Evolutionary conservation across 2,888 invertebrate species (phyloP).

Genomic region (Folsomia candida): DNA sequence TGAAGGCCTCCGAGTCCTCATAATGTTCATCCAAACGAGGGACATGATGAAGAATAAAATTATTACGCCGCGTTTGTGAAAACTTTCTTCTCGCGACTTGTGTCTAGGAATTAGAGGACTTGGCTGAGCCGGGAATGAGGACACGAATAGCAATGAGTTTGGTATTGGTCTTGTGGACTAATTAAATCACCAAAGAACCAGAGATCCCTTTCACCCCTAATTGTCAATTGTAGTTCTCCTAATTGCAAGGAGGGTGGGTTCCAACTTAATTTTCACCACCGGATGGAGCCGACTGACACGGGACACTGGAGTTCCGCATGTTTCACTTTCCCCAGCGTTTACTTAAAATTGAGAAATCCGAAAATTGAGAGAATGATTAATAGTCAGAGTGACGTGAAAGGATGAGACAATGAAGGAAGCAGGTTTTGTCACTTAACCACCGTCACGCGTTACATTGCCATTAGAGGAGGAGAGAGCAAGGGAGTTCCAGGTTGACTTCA

Average conservation of each 20-base stretch:
- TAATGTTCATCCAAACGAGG: slow-evolving; percentile 58
- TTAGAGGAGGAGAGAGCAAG: no score
- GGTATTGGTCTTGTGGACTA: neutral
- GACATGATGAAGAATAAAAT: slow-evolving; percentile 53
- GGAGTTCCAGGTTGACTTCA: neutral
- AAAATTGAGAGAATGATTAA: slow-evolving; percentile 15
- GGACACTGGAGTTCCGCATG: neutral
- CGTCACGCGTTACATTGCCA: slow-evolving; percentile 8
- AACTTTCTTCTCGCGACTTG: no score
- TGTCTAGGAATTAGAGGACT: no score
- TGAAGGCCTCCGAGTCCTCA: neutral
- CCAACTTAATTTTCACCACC: slow-evolving; percentile 4
- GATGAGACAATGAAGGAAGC: slow-evolving; percentile 15
- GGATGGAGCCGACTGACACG: slow-evolving; percentile 3
- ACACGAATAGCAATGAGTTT: slow-evolving; percentile 1
- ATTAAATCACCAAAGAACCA: slow-evolving; percentile 3
- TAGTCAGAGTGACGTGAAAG: slow-evolving; percentile 10
- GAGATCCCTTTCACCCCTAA: neutral
- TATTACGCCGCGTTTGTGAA: no score
- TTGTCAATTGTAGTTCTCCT: neutral
- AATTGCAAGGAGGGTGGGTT: neutral
- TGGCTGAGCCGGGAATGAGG: no score
- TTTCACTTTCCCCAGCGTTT: neutral
- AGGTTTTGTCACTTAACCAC: slow-evolving; percentile 20
- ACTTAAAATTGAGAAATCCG: neutral